Evolutionary conservation across 2,888 invertebrate genomes (phyloP), one percentile per base, ranked within the genome.

Genomic region (Phyllotreta striolata): DNA sequence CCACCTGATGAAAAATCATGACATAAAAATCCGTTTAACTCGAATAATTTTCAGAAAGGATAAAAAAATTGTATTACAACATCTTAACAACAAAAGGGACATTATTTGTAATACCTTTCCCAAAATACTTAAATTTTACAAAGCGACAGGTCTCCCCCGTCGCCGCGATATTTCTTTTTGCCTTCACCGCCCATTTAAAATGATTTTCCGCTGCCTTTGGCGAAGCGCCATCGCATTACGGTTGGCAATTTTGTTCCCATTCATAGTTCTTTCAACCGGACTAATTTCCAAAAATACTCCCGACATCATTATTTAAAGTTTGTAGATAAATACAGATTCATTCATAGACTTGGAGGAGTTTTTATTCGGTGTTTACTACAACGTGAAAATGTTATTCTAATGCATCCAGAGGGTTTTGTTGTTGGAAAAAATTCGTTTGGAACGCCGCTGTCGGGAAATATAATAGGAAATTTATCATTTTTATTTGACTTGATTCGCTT

Each of bases 201-300:
- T 51, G 58, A 55, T 55, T 41, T 40, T 39, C 61, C 40, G 55
- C 46, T 39, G 62, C 43, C 56, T 51, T 52, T 52, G 52, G 52
- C 52, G 52, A 52, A 52, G 52, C 52, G 52, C 24, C 47, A 58
- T 37, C 47, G 41, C 51, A 62, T 52, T 56, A 56, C 49, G 46
- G 62, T 49, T 55, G 51, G 62, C 64, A 67, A 67, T 67, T 66
- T 67, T 38, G 56, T 59, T 64, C 51, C 67, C 63, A 67, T 67
- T 67, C 67, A 64, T 47, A 37, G 12, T 60, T 37, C 55, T 55
- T 24, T 24, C 24, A 24, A 24, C 24, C 24, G 24, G 24, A 24
- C 24, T 24, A 24, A 24, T 24, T 24, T 24, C 24, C 24, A 24
- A 24, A 24, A 24, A 24, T 24, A 24, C 24, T 24, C 24, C 24